Evolutionary conservation across 2,888 invertebrate genomes (phyloP).

Genomic region (Drosophila silvestris): DNA sequence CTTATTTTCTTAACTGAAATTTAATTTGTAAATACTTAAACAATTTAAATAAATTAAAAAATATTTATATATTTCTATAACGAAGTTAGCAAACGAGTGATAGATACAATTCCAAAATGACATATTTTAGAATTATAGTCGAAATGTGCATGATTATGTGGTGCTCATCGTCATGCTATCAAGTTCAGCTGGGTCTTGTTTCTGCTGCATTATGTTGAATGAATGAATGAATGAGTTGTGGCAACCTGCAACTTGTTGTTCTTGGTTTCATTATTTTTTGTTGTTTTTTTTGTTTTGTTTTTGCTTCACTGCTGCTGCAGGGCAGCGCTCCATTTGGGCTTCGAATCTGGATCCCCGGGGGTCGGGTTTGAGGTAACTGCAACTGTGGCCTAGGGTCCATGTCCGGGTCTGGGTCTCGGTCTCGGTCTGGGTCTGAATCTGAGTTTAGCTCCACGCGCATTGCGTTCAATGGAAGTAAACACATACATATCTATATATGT

Average conservation of each 20-base stretch:
- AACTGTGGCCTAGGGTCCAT: not conserved
- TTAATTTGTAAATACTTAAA: not conserved
- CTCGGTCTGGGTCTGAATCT: conserved; percentile 13
- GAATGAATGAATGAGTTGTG: conserved; percentile 45
- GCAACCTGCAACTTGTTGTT: conserved; percentile 31
- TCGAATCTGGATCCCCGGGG: conserved; percentile 4
- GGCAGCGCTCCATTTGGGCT: conserved; percentile 20
- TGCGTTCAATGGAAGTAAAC: conserved; percentile 31
- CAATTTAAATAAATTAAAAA: not conserved
- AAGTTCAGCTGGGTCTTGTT: conserved; percentile 8
- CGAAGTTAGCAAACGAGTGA: not conserved
- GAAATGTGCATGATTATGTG: not conserved
- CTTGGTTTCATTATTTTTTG: not conserved
- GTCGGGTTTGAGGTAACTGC: not conserved
- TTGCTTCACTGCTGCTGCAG: conserved; percentile 25
- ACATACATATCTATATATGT: not conserved
- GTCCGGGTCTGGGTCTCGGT: not conserved
- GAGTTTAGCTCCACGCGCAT: conserved; percentile 25
- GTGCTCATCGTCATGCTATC: not conserved
- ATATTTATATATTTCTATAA: not conserved
- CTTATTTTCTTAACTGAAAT: not conserved
- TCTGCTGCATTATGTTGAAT: conserved; percentile 38
- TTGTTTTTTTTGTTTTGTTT: not conserved
- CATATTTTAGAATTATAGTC: not conserved
- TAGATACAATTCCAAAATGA: not conserved